phyloP scores from a whole-genome alignment of 2,113 vertebrate species.

The Cervus canadensis region DNA sequence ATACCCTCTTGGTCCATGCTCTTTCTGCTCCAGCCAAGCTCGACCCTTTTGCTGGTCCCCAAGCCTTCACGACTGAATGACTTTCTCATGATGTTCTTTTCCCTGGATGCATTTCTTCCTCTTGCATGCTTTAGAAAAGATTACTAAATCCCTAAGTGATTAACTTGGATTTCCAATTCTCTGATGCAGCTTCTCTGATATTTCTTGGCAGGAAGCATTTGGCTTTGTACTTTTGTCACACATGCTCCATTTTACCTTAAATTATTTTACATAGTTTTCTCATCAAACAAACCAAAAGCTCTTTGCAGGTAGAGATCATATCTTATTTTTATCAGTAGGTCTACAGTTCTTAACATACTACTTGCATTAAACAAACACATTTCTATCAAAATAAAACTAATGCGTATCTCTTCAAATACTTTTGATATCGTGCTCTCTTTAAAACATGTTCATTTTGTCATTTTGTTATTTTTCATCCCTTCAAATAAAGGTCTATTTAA shows the following conservation, averaged over 20 bases:
- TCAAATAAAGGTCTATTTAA: neutral
- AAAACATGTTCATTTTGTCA: neutral
- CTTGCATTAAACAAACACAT: neutral
- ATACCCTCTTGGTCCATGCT: neutral
- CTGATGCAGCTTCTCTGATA: neutral
- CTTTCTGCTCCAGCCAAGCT: neutral
- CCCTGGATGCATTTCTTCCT: neutral
- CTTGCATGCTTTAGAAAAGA: neutral
- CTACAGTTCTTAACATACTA: neutral
- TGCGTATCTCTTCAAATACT: neutral
- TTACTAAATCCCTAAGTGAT: neutral
- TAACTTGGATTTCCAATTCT: neutral
- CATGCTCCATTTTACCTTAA: neutral
- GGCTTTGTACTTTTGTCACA: neutral
- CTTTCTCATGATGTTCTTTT: neutral
- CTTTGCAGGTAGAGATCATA: neutral
- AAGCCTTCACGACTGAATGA: neutral
- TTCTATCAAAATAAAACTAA: neutral
- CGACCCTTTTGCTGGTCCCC: neutral
- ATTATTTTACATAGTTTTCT: neutral
- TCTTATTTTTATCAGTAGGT: neutral
- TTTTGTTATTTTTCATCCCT: neutral
- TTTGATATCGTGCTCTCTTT: neutral
- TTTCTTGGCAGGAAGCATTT: neutral
- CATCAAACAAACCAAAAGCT: neutral